Evolutionary conservation across 2,888 invertebrate genomes (phyloP).

Genomic region (Temnothorax rugatulus): DNA sequence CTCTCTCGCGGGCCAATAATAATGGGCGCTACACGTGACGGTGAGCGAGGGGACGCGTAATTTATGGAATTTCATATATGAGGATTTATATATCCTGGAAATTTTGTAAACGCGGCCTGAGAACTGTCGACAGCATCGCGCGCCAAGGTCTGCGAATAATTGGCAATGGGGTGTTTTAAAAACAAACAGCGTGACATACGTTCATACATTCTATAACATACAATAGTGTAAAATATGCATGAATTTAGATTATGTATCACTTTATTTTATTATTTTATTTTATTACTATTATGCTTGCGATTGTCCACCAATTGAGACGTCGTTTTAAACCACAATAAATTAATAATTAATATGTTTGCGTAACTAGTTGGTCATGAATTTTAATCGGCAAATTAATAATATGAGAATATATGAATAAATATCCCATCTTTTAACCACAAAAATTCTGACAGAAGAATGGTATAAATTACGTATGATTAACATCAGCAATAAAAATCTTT

Average conservation of each 20-base stretch:
- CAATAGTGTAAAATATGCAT: not conserved
- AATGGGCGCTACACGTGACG: slow-evolving; percentile 60
- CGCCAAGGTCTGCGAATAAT: slow-evolving; percentile 60
- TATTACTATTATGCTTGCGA: not conserved
- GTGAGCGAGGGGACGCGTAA: slow-evolving; percentile 57
- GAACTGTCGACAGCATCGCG: slow-evolving; percentile 42
- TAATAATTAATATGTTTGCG: not conserved
- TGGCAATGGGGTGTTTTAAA: slow-evolving; percentile 27
- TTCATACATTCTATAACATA: not conserved
- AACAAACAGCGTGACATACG: not conserved
- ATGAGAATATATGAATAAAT: not conserved
- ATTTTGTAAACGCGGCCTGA: slow-evolving; percentile 53
- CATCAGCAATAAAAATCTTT: slow-evolving; percentile 34
- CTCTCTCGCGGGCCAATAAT: slow-evolving; percentile 61
- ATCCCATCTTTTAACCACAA: not conserved
- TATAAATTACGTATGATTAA: not conserved
- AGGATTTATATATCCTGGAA: slow-evolving; percentile 59
- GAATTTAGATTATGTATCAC: not conserved
- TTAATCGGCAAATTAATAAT: not conserved
- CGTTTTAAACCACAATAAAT: not conserved
- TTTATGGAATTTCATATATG: slow-evolving; percentile 70
- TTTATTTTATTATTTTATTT: too few relatives aligned
- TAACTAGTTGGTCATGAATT: not conserved
- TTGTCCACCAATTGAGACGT: not conserved
- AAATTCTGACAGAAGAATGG: not conserved